These are phyloP conservation scores for Lasioglossum lativentre DNA, from an alignment of 2,888 invertebrate genomes.

Conservation along the genomic window DNA sequence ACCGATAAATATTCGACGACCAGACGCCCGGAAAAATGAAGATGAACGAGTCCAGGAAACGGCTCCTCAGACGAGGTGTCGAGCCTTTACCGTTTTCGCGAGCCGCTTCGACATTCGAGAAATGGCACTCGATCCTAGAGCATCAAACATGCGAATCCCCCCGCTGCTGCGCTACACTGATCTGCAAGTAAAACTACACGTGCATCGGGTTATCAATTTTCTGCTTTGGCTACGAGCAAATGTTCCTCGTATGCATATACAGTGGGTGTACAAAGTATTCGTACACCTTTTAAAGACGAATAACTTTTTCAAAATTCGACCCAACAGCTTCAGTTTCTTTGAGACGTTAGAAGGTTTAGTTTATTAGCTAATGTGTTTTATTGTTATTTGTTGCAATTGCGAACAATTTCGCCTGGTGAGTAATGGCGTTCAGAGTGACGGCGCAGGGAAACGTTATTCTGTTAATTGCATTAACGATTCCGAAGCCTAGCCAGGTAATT, in stretches of 20 bases:
- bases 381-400: too few species aligned
- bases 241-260: too few species aligned
- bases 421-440: constrained; percentile 1
- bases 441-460: neutral
- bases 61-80: neutral
- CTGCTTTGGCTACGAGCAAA: too few species aligned
- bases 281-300: too few species aligned
- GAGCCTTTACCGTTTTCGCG: neutral
- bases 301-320: too few species aligned
- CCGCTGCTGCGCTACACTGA: neutral
- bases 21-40: neutral
- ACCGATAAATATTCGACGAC: constrained; percentile 32
- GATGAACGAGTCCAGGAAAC: neutral
- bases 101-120: neutral
- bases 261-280: too few species aligned
- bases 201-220: neutral
- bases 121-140: neutral
- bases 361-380: too few species aligned
- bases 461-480: constrained; percentile 7
- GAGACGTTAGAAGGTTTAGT: too few species aligned
- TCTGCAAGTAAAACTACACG: neutral
- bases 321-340: too few species aligned
- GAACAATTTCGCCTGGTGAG: neutral
- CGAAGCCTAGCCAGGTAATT: neutral
- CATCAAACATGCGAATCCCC: neutral